Evolutionary conservation across 2,113 vertebrate genomes (phyloP).

Genomic region (Rhizomys pruinosus): DNA sequence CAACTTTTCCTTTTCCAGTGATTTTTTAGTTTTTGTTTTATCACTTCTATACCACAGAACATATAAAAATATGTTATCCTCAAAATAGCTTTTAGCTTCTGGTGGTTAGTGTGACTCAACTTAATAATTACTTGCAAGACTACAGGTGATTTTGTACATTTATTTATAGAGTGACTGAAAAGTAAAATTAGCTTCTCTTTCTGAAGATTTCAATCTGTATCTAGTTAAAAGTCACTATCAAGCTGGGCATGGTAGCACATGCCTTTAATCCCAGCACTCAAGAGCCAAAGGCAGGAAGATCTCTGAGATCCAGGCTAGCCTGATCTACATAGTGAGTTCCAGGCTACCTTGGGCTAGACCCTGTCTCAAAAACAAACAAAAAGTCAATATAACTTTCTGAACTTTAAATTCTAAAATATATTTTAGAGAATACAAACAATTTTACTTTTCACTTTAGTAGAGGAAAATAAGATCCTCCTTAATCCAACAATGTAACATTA

Average conservation of each 20-base stretch:
- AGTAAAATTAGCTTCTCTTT: conserved; percentile 34
- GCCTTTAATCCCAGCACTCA: too few relatives aligned
- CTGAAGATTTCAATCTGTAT: conserved; percentile 13
- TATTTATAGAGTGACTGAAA: conserved; percentile 36
- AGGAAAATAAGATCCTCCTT: conserved; percentile 55
- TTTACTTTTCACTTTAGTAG: conserved; percentile 17
- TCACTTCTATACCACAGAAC: background rate
- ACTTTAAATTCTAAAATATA: conserved; percentile 34
- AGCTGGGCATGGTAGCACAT: too few relatives aligned
- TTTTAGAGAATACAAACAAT: background rate
- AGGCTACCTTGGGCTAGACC: too few relatives aligned
- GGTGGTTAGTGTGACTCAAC: background rate
- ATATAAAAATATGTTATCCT: background rate
- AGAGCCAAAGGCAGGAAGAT: too few relatives aligned
- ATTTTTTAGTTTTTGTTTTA: conserved; percentile 12
- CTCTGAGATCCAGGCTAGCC: too few relatives aligned
- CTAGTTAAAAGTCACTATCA: conserved; percentile 29
- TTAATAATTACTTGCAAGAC: background rate
- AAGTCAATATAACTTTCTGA: background rate
- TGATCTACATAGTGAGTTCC: too few relatives aligned
- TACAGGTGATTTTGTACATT: conserved; percentile 20
- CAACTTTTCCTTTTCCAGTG: background rate
- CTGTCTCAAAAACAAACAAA: too few relatives aligned
- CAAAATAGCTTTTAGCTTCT: background rate
- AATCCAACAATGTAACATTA: too few relatives aligned